Conservation (phyloP, 2,797 vertebrate species). For the Sebastes itinus region DNA sequence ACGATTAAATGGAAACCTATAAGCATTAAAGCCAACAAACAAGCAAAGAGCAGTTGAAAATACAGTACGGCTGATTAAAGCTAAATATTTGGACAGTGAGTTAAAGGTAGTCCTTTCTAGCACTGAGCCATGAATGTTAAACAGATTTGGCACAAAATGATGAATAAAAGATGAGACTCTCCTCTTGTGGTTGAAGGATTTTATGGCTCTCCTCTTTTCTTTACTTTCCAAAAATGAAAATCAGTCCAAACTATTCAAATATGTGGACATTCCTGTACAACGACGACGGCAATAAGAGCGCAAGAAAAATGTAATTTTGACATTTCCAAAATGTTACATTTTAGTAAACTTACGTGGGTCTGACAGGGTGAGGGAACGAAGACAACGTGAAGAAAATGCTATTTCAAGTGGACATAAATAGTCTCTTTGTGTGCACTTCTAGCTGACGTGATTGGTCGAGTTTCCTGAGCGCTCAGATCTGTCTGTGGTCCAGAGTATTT, state of each 20-base stretch:
- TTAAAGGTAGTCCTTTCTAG: conserved; percentile 36
- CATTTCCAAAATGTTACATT: neutral
- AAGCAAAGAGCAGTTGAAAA: conserved; percentile 41
- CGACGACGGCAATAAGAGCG: neutral
- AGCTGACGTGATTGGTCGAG: conserved; percentile 52
- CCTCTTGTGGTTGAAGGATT: conserved; percentile 25
- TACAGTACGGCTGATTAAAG: conserved; percentile 51
- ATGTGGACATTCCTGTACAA: neutral
- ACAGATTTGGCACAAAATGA: conserved; percentile 32
- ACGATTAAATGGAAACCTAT: conserved; percentile 31
- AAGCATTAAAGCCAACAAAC: conserved; percentile 55
- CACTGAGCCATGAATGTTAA: conserved; percentile 48
- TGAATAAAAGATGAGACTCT: conserved; percentile 58
- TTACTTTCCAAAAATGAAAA: conserved; percentile 30
- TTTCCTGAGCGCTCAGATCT: conserved; percentile 20
- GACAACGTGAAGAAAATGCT: conserved; percentile 18
- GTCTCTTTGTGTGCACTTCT: conserved; percentile 58
- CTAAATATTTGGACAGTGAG: conserved; percentile 58
- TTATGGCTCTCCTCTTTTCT: conserved; percentile 4
- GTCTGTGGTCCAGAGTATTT: conserved; percentile 58
- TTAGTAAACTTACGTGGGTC: neutral
- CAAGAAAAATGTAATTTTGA: neutral
- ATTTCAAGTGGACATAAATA: conserved; percentile 54
- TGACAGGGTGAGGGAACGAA: conserved; percentile 9
- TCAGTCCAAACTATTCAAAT: conserved; percentile 4